phyloP scores from a whole-genome alignment of 2,113 vertebrate species.

The Lanius ludovicianus region DNA sequence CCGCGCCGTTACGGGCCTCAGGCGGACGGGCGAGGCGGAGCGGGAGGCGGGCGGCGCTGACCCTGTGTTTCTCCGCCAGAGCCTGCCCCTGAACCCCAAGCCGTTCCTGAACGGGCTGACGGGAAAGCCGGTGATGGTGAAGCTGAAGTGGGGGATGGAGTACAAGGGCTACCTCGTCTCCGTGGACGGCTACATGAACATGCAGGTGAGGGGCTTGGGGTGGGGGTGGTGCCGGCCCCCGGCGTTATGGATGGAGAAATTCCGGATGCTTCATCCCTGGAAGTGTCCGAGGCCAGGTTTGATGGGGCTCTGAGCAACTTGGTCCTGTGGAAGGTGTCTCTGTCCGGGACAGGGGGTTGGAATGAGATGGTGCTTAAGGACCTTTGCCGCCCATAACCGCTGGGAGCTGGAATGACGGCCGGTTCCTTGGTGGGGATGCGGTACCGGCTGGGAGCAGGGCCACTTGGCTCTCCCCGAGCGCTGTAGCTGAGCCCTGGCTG shows the following conservation, averaged over 20 bases:
- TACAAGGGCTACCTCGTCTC: conserved; percentile 98
- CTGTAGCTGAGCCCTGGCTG: not conserved
- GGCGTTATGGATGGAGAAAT: fast-evolving
- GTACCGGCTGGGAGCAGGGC: fast-evolving
- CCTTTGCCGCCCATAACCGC: fast-evolving
- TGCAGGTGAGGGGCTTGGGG: conserved; percentile 83
- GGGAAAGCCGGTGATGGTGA: conserved; percentile 98
- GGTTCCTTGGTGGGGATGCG: no score
- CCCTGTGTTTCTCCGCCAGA: conserved; percentile 70
- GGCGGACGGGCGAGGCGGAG: not conserved
- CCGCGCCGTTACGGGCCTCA: not conserved
- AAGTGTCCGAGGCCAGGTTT: not conserved
- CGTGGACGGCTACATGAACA: conserved; percentile 98
- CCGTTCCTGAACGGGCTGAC: conserved; percentile 97
- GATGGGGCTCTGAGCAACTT: not conserved
- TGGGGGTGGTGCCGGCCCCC: no score
- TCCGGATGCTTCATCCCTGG: not conserved
- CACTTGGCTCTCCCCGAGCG: fast-evolving
- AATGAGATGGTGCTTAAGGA: fast-evolving
- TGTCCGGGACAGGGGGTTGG: fast-evolving
- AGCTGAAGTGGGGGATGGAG: conserved; percentile 98
- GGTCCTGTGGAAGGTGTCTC: fast-evolving
- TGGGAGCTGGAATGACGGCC: fast-evolving
- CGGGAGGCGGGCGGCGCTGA: not conserved
- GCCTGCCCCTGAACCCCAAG: conserved; percentile 96